phyloP scores from a whole-genome alignment of 2,113 vertebrate species.

The Bubo bubo region DNA sequence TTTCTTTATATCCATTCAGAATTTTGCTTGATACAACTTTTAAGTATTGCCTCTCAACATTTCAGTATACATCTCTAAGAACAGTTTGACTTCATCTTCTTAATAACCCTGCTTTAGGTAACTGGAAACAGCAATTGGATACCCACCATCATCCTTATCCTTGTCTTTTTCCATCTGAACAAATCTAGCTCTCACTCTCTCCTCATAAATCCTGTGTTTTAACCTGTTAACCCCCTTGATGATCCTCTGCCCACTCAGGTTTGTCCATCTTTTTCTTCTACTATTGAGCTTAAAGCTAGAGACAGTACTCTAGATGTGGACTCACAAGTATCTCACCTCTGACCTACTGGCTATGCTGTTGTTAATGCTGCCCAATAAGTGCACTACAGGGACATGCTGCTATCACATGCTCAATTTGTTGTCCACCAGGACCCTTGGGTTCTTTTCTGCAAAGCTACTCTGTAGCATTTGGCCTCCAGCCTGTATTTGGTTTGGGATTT shows the following conservation, averaged over 20 bases:
- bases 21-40: background rate
- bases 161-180: background rate
- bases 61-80: background rate
- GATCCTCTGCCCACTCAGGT: background rate
- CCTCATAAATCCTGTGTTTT: background rate
- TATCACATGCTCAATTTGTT: background rate
- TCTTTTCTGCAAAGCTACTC: background rate
- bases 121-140: background rate
- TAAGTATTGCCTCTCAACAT: background rate
- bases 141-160: background rate
- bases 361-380: background rate
- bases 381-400: background rate
- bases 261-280: background rate
- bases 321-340: background rate
- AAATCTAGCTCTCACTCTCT: background rate
- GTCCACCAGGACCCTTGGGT: background rate
- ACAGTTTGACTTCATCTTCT: background rate
- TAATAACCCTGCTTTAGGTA: background rate
- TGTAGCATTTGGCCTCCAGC: background rate
- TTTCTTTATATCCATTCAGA: background rate
- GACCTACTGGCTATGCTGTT: background rate
- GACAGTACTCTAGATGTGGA: background rate
- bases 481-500: background rate
- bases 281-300: background rate
- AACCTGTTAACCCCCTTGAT: background rate